These are phyloP conservation scores for Chydorus sphaericus DNA, from an alignment of 2,888 invertebrate species.

Conservation along the genomic window DNA sequence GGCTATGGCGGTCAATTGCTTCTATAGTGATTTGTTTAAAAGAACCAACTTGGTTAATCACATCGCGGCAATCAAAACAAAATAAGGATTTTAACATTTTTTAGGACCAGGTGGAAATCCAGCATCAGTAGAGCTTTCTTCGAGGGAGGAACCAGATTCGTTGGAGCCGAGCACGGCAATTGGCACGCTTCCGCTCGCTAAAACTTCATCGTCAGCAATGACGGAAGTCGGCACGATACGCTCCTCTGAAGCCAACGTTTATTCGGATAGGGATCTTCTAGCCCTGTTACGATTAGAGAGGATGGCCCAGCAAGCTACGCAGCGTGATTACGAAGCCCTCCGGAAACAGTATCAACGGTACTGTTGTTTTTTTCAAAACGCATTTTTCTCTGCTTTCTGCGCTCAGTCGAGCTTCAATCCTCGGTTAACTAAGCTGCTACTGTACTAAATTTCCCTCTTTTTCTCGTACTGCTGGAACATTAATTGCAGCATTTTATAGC, in stretches of 20 bases:
- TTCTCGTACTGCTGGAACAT: too few species aligned
- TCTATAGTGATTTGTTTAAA: too few species aligned
- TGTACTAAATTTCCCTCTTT: not conserved
- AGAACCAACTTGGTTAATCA: too few species aligned
- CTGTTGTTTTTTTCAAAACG: not conserved
- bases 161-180: conserved; percentile 21
- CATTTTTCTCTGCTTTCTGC: not conserved
- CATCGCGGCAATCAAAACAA: too few species aligned
- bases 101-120: too few species aligned
- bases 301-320: conserved; percentile 24
- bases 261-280: conserved; percentile 21
- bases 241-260: not conserved
- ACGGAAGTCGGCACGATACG: not conserved
- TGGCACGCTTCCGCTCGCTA: conserved; percentile 11
- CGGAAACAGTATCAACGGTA: conserved; percentile 17
- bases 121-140: too few species aligned
- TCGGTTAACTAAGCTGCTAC: not conserved
- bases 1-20: too few species aligned
- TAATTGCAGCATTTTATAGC: too few species aligned
- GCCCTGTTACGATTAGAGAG: conserved; percentile 25
- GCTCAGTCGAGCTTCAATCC: not conserved
- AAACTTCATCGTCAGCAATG: too few species aligned
- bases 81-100: too few species aligned
- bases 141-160: conserved; percentile 25
- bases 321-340: conserved; percentile 22